phyloP scores from a whole-genome alignment of 2,113 vertebrate genomes.

The Saccopteryx leptura region DNA sequence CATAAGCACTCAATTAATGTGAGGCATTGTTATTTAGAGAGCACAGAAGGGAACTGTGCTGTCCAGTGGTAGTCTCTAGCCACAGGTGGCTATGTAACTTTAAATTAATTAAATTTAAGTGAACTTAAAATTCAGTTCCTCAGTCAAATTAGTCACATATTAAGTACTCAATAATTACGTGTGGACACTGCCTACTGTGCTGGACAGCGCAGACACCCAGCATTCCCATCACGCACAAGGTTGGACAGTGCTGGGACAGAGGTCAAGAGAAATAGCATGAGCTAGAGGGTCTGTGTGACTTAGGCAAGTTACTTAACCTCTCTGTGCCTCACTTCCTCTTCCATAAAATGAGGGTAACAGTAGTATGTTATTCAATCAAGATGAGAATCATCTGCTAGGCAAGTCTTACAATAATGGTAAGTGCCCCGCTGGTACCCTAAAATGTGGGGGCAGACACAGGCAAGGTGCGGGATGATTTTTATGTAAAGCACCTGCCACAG shows the following conservation, averaged over 20 bases:
- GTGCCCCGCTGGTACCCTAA: background rate
- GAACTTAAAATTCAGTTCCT: background rate
- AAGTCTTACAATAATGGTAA: background rate
- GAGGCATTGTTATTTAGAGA: background rate
- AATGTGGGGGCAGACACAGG: background rate
- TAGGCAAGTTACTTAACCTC: background rate
- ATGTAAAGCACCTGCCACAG: background rate
- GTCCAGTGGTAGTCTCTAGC: too few relatives aligned
- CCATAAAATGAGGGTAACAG: background rate
- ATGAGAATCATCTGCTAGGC: background rate
- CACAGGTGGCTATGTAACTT: background rate
- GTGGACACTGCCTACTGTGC: background rate
- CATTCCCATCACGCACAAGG: background rate
- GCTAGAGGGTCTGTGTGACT: background rate
- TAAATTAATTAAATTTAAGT: background rate
- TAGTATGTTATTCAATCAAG: background rate
- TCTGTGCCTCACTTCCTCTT: background rate
- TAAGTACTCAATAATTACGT: background rate
- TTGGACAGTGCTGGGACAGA: background rate
- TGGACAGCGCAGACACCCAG: too few relatives aligned
- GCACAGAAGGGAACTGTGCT: accelerated
- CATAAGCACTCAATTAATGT: background rate
- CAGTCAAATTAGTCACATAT: background rate
- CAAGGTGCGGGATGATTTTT: background rate
- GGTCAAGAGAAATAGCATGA: background rate